A percentile compares a stretch with the other conserved stretches of the same genome.
These are phyloP conservation scores for Miichthys miiuy DNA, from an alignment of 2,797 vertebrate species.

Conservation along the genomic window DNA sequence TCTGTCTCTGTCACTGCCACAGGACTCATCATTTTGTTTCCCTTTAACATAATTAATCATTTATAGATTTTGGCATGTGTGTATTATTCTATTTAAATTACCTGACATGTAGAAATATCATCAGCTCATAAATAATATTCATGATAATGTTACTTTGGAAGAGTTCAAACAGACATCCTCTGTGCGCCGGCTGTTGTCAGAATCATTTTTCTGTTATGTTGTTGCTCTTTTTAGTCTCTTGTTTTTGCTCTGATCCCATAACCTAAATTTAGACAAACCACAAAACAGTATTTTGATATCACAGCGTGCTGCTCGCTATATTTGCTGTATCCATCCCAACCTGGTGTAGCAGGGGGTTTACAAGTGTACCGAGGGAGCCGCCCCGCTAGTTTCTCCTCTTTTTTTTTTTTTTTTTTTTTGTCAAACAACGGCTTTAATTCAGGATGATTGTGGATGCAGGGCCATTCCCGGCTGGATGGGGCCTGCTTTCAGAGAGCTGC, in stretches of 20 bases:
- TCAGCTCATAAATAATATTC: background rate
- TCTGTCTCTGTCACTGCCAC: background rate
- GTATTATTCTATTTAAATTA: background rate
- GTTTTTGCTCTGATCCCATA: slow-evolving; percentile 24
- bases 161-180: background rate
- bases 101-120: background rate
- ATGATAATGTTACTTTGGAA: background rate
- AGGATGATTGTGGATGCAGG: slow-evolving; percentile 95
- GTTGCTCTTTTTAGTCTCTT: background rate
- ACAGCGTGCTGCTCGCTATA: slow-evolving; percentile 43
- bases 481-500: slow-evolving; percentile 92
- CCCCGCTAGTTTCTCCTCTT: slow-evolving; percentile 82
- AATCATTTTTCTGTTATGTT: background rate
- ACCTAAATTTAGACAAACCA: slow-evolving; percentile 27
- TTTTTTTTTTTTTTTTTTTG: slow-evolving; percentile 76
- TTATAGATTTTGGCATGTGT: background rate
- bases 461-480: slow-evolving; percentile 93
- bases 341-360: slow-evolving; percentile 63
- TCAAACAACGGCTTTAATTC: slow-evolving; percentile 88
- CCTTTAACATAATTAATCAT: background rate
- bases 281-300: slow-evolving; percentile 47
- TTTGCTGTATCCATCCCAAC: slow-evolving; percentile 64
- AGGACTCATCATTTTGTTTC: background rate
- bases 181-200: background rate
- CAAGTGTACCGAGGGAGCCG: slow-evolving; percentile 90